A percentile compares a stretch with the other conserved stretches of the same genome.
These are phyloP conservation scores for Lophotis ruficrista DNA, from an alignment of 2,113 vertebrate species.

Conservation along the genomic window DNA sequence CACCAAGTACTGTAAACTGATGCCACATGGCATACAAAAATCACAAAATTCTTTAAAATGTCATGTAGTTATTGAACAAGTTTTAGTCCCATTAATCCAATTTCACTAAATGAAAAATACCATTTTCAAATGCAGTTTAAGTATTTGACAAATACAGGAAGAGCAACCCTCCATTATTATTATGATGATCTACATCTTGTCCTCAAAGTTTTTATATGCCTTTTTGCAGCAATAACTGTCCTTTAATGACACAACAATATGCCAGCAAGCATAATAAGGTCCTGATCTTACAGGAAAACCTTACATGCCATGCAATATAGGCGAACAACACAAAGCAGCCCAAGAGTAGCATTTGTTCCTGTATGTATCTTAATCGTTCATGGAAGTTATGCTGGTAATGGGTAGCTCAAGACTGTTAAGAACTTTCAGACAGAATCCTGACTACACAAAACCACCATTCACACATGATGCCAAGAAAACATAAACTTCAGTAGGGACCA, in stretches of 20 bases:
- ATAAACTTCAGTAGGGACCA: not conserved
- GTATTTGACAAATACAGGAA: not conserved
- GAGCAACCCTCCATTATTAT: not conserved
- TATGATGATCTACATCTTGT: not conserved
- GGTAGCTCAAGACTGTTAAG: not conserved
- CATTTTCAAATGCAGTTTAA: not conserved
- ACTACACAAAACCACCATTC: not conserved
- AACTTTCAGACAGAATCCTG: not conserved
- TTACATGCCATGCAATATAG: accelerated
- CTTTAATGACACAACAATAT: not conserved
- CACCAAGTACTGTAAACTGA: not conserved
- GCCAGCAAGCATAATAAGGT: not conserved
- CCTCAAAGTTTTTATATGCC: not conserved
- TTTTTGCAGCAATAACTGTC: not conserved
- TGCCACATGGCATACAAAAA: slow-evolving; percentile 22
- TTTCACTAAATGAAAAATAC: not conserved
- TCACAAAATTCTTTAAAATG: not conserved
- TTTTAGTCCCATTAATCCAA: not conserved
- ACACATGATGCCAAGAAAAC: not conserved
- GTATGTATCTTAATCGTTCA: not conserved
- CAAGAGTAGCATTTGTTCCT: not conserved
- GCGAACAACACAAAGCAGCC: not conserved
- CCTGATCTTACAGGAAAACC: not conserved
- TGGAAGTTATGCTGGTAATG: not conserved
- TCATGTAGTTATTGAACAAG: not conserved